phyloP scores from a whole-genome alignment of 2,888 invertebrate genomes.

The Lumbricus terrestris region DNA sequence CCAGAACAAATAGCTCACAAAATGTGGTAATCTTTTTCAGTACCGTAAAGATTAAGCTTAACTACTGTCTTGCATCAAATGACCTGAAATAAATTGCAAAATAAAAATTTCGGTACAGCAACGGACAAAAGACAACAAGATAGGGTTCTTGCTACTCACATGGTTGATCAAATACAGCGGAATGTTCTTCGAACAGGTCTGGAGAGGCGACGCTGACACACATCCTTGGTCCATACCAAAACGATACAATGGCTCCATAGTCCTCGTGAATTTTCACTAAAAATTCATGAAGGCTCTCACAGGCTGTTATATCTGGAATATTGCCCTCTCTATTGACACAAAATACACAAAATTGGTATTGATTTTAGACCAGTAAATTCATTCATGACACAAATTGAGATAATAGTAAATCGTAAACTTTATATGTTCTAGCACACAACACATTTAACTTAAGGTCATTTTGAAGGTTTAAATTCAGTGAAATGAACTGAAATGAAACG shows the following conservation, averaged over 20 bases:
- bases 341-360: neutral
- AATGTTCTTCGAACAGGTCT: slow-evolving; percentile 54
- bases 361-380: neutral
- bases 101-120: neutral
- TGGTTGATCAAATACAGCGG: slow-evolving; percentile 56
- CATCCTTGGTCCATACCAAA: slow-evolving; percentile 56
- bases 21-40: neutral
- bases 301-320: slow-evolving; percentile 53
- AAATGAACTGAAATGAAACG: too few species aligned
- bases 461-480: too few species aligned
- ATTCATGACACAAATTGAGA: neutral
- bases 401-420: neutral
- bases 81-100: neutral
- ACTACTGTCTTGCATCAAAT: neutral
- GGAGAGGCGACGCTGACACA: slow-evolving; percentile 58
- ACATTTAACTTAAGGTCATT: too few species aligned
- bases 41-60: neutral
- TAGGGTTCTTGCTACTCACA: slow-evolving; percentile 41
- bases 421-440: too few species aligned
- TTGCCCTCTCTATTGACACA: slow-evolving; percentile 58
- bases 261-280: slow-evolving; percentile 53
- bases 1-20: too few species aligned
- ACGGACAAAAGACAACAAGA: neutral
- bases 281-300: slow-evolving; percentile 60
- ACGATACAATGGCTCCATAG: slow-evolving; percentile 58